Conservation (phyloP, 2,888 invertebrate species). For the Pterobdella sp. region DNA sequence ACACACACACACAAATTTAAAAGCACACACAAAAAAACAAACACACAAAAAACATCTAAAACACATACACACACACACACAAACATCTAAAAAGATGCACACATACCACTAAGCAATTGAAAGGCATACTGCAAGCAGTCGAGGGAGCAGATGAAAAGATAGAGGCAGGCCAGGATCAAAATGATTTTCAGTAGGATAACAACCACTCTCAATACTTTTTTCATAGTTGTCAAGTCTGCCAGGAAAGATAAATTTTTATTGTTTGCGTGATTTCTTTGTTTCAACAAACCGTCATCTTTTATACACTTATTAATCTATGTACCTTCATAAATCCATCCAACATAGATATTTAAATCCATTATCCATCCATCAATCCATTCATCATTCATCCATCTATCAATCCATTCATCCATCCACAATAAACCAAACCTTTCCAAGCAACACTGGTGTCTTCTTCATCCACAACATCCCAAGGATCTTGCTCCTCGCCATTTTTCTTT, state of each 20-base stretch:
- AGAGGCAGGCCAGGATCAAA: constrained; percentile 34
- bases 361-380: background rate
- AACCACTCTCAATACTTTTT: constrained; percentile 18
- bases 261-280: no score
- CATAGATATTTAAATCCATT: no score
- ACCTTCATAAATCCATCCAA: no score
- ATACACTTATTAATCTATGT: background rate
- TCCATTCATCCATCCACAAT: background rate
- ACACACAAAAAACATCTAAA: background rate
- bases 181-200: constrained; percentile 14
- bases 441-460: constrained; percentile 15
- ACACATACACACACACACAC: background rate
- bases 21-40: background rate
- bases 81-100: background rate
- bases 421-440: constrained; percentile 30
- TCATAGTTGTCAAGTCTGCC: background rate
- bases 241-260: no score
- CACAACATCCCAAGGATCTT: constrained; percentile 33
- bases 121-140: constrained; percentile 38
- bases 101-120: constrained; percentile 37
- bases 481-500: background rate
- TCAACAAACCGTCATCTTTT: no score
- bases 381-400: constrained; percentile 1
- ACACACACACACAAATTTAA: background rate
- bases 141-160: constrained; percentile 39